Conservation (phyloP, 1,140 invertebrate species). For the Hylaeus volcanicus region DNA sequence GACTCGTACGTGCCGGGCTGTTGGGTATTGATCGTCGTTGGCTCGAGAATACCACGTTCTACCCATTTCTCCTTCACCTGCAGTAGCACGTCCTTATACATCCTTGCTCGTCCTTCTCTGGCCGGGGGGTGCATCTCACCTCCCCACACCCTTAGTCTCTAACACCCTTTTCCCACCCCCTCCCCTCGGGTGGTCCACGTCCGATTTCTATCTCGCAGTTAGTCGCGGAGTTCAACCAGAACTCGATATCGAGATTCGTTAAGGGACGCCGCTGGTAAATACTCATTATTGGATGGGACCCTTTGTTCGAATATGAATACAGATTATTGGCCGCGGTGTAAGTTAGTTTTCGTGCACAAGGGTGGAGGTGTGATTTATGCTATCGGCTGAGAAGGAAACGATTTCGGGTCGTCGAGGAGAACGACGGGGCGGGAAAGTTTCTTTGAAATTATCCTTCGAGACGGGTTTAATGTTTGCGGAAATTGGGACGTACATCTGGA, state of each 20-base stretch:
- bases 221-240: slow-evolving; percentile 43
- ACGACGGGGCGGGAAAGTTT: background rate
- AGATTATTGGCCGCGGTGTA: background rate
- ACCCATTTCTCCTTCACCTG: slow-evolving; percentile 75
- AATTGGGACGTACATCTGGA: no score
- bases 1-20: slow-evolving; percentile 68
- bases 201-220: slow-evolving; percentile 60
- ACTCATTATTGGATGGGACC: background rate
- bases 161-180: slow-evolving; percentile 2
- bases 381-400: background rate
- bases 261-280: slow-evolving; percentile 1
- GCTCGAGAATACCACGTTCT: slow-evolving; percentile 63
- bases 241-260: slow-evolving; percentile 55
- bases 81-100: slow-evolving; percentile 70
- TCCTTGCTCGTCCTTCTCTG: slow-evolving; percentile 68
- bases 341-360: background rate
- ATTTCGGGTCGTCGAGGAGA: background rate
- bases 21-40: slow-evolving; percentile 76
- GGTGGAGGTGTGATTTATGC: background rate
- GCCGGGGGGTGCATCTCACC: slow-evolving; percentile 48
- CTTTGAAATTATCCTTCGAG: background rate
- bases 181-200: slow-evolving; percentile 30
- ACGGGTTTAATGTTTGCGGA: no score
- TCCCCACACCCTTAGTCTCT: slow-evolving; percentile 16
- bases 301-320: background rate